Conservation (phyloP, 1,140 invertebrate genomes). For the Himalopsyche phryganea region DNA sequence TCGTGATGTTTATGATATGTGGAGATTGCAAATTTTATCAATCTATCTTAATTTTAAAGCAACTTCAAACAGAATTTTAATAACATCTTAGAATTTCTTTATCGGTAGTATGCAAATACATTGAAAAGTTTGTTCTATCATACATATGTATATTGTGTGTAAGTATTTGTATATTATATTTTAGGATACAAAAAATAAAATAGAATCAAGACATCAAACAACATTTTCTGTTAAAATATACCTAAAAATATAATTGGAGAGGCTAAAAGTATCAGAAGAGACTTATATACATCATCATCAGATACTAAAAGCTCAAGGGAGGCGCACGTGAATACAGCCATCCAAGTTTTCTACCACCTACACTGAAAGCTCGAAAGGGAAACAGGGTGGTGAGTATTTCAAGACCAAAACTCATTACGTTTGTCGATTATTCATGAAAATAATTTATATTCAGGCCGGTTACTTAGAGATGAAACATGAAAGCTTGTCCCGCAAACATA, state of each 20-base stretch:
- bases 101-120: no score
- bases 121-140: no score
- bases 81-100: no score
- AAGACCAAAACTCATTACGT: conserved; percentile 36
- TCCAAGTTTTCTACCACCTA: not conserved
- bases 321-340: conserved; percentile 17
- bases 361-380: no score
- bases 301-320: conserved; percentile 24
- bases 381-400: conserved; percentile 19
- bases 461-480: conserved; percentile 35
- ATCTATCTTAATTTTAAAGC: no score
- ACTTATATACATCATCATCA: conserved; percentile 7
- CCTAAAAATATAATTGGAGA: not conserved
- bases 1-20: no score
- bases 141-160: no score
- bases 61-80: no score
- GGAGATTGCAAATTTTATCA: no score
- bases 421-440: conserved; percentile 37
- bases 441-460: conserved; percentile 36
- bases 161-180: no score
- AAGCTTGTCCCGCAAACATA: conserved; percentile 23
- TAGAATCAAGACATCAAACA: no score
- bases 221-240: not conserved
- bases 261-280: conserved; percentile 1
- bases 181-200: no score